A percentile compares a stretch with the other conserved stretches of the same genome.
phyloP scores from a whole-genome alignment of 2,797 vertebrate species.

The Phaenicophaeus curvirostris region DNA sequence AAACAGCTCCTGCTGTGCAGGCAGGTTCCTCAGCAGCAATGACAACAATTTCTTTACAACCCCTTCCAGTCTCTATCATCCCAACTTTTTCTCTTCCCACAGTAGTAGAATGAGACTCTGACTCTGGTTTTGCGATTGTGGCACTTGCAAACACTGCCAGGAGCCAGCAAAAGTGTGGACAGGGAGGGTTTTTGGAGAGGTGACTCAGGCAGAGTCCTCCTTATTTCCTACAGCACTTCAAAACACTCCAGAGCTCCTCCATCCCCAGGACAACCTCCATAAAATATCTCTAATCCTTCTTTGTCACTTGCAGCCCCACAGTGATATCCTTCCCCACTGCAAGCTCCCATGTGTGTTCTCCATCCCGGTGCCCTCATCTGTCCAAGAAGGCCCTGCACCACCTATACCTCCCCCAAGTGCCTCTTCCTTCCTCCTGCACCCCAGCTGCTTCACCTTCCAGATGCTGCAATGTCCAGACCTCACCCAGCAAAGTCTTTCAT shows the following conservation, averaged over 20 bases:
- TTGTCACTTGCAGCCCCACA: neutral
- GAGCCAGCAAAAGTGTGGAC: neutral
- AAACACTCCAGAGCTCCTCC: neutral
- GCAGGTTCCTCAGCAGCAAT: rapidly evolving
- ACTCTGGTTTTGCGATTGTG: neutral
- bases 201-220: neutral
- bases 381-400: rapidly evolving
- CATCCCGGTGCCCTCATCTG: rapidly evolving
- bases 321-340: neutral
- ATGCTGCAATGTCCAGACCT: rapidly evolving
- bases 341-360: rapidly evolving
- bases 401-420: rapidly evolving
- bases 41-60: neutral
- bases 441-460: rapidly evolving
- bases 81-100: neutral
- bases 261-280: neutral
- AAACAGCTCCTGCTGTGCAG: neutral
- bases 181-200: neutral
- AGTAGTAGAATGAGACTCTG: neutral
- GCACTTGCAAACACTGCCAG: neutral
- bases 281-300: neutral
- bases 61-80: rapidly evolving
- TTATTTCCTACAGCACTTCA: neutral
- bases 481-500: neutral
- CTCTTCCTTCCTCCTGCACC: neutral